These are phyloP conservation scores for Epizoanthus scotinus DNA, from an alignment of 92 coral and sea anemone genomes.

Conservation along the genomic window DNA sequence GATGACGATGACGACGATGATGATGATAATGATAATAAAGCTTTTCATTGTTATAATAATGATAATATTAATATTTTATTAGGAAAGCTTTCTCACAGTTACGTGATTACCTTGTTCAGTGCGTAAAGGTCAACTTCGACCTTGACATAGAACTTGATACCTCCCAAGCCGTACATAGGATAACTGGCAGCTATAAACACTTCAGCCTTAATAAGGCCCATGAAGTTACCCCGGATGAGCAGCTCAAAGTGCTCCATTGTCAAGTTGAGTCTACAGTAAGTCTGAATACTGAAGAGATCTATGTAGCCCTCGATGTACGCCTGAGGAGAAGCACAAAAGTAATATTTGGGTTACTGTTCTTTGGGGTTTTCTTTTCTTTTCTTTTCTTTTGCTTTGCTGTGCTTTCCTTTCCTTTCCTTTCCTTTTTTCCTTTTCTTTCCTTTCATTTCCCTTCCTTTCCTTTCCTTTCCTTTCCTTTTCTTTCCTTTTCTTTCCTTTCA, in stretches of 20 bases:
- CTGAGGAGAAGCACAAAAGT: conserved; percentile 32
- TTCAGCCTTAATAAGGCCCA: conserved; percentile 89
- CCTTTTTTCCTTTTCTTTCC: too few species aligned
- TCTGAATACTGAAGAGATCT: conserved; percentile 68
- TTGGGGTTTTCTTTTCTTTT: background rate
- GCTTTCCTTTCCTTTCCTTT: background rate
- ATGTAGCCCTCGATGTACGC: conserved; percentile 91
- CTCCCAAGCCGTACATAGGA: conserved; percentile 49
- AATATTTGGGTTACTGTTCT: background rate
- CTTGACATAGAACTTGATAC: conserved; percentile 71
- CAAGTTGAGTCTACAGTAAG: conserved; percentile 80
- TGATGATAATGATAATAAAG: too few species aligned
- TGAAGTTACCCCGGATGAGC: conserved; percentile 77
- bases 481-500: too few species aligned
- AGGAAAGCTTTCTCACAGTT: too few species aligned
- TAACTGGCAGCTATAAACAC: conserved; percentile 82
- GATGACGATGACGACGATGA: too few species aligned
- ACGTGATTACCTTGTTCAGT: conserved; percentile 59
- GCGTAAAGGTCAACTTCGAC: conserved; percentile 84
- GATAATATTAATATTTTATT: too few species aligned
- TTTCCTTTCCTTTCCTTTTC: background rate
- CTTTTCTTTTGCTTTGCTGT: background rate
- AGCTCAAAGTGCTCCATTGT: conserved; percentile 87
- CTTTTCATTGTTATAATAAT: too few species aligned
- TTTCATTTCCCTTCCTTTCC: background rate